Evolutionary conservation across 2,888 invertebrate species (phyloP).

Genomic region (Drosophila hamatofila): DNA sequence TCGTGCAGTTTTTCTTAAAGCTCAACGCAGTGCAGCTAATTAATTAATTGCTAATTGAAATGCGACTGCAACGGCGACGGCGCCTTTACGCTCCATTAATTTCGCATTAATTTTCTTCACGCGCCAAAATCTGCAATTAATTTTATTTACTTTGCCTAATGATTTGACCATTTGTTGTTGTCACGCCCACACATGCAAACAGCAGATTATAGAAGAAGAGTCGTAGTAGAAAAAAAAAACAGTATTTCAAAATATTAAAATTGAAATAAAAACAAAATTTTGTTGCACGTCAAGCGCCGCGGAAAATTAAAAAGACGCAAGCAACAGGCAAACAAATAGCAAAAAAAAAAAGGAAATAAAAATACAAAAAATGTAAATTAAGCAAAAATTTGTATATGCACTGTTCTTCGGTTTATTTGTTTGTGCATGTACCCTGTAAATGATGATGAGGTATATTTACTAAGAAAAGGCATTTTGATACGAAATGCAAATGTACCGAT

Average conservation of each 20-base stretch:
- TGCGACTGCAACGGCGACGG: slow-evolving; percentile 57
- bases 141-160: slow-evolving; percentile 72
- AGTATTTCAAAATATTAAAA: slow-evolving; percentile 45
- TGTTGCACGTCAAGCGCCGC: slow-evolving; percentile 59
- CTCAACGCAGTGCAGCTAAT: slow-evolving; percentile 38
- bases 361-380: slow-evolving; percentile 41
- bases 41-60: slow-evolving; percentile 74
- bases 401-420: slow-evolving; percentile 32
- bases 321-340: slow-evolving; percentile 9
- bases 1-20: slow-evolving; percentile 2
- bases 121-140: slow-evolving; percentile 68
- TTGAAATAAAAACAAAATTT: slow-evolving; percentile 55
- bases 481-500: background rate
- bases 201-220: background rate
- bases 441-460: background rate
- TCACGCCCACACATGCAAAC: slow-evolving; percentile 41
- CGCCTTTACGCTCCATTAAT: slow-evolving; percentile 80
- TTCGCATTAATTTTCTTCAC: slow-evolving; percentile 77
- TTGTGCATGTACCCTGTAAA: slow-evolving; percentile 2
- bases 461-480: background rate
- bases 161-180: slow-evolving; percentile 29
- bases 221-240: background rate
- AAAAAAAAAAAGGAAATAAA: slow-evolving; percentile 1
- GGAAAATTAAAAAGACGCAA: slow-evolving; percentile 51
- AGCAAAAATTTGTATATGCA: slow-evolving; percentile 48